Base-by-base conservation (phyloP, 1,140 invertebrate genomes). In the Lordiphosa mommai region DNA sequence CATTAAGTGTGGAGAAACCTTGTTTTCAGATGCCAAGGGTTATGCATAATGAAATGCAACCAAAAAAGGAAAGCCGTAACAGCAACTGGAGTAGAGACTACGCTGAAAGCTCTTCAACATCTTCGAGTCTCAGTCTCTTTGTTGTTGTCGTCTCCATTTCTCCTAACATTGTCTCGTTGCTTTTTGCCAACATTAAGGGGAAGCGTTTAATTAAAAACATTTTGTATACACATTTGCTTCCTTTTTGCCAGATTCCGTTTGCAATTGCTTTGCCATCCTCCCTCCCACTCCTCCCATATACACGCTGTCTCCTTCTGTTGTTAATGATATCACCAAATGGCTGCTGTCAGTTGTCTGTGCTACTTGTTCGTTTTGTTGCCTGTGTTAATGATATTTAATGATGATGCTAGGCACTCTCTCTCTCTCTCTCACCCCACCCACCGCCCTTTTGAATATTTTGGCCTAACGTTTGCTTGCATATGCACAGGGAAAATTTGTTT, bases 131-230 rank as follows among this genome's bases (percentile, higher is more conserved):
- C 10, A 4, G 2, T 41, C 17, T 4, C n/a, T 1, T 14, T 40
- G 9, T 10, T 41, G 38, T 23, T 8, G 23, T 27, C 23, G 23
- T 27, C 14, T 6, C 6, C 20, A 5, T 6, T 41, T 23, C 38
- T 27, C 27, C 6, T 27, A 23, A n/a, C 16, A 7, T 17, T 41
- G 8, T 41, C 40, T 43, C 10, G 44, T 40, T 47, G 44, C 46
- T 47, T 17, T 58, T 59, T 51, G 41, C 36, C 14, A 8, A 6
- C 40, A 33, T 44, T 36, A 48, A 61, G 76, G 72, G 74, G 67
- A 71, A 84, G 63, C 77, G 72, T 82, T 82, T 84, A 82, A 82
- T 82, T 82, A 82, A 82, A 82, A 82, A 82, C 77, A 82, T 82
- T 82, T 82, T 82, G 77, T 76, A 82, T 84, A 84, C 77, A 84